Base-by-base conservation (phyloP, 92 coral and sea anemone genomes). In the Zoanthus sociatus region DNA sequence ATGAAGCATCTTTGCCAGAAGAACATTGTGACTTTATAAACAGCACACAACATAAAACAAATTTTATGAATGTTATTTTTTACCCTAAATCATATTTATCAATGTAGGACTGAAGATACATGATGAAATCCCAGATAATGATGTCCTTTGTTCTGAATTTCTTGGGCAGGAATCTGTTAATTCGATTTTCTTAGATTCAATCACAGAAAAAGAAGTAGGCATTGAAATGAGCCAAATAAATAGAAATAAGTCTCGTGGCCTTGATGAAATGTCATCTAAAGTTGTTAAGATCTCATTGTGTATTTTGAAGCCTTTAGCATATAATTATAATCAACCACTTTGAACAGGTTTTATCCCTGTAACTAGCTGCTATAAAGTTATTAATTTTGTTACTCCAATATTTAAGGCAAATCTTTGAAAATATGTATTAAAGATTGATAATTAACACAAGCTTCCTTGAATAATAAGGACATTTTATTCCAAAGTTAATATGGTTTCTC, bases 311-410 rank as follows among this genome's bases (percentile, higher is more conserved):
- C 77, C 77, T 10, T n/a, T 61, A 45, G 17, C 86, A 56, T 53
- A 82, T 63, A 82, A 56, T 82, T 82, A 18, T 21, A 82, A 82
- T 30, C 66, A n/a, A 82, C 20, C 86, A 7, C 32, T 82, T 33
- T 47, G 60, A 0, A 82, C 45, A 15, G 86, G 86, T 1, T 42
- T 15, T 5, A 82, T 82, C 18, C 86, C 86, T 17, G 86, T 48
- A 48, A 48, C 0, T 48, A 48, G 53, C 53, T 48, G 53, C 0
- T 0, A 66, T 61, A 10, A 20, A 30, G 33, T 82, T 12, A 77
- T 42, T 13, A 15, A n/a, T 20, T 54, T 37, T 26, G 85, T 79
- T 3, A 79, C 85, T 11, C 73, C 85, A 9, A n/a, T 79, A 30
- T 79, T 5, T 55, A 79, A 79, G 30, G 85, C 71, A 56, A 60